Evolutionary conservation across 2,888 invertebrate species (phyloP).

Genomic region (Synergus laeviventris): DNA sequence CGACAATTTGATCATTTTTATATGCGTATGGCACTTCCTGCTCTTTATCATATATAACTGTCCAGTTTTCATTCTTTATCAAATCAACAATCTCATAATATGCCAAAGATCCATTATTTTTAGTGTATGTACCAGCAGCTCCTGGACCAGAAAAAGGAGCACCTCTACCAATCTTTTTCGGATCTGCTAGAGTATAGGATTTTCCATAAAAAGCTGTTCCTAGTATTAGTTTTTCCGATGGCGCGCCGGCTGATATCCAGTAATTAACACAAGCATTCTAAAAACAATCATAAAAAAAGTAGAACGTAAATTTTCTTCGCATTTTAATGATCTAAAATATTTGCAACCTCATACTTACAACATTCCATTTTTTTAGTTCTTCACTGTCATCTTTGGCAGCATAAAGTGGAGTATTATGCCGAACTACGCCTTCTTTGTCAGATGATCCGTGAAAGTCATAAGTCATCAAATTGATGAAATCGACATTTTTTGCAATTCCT

Average conservation of each 20-base stretch:
- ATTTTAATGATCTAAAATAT: too few relatives aligned
- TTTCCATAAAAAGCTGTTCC: constrained; percentile 86
- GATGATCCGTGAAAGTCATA: too few relatives aligned
- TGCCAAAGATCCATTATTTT: constrained; percentile 82
- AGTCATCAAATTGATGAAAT: too few relatives aligned
- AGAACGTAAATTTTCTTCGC: too few relatives aligned
- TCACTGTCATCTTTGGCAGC: too few relatives aligned
- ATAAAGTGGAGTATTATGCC: too few relatives aligned
- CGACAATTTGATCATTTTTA: constrained; percentile 65
- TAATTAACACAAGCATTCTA: constrained; percentile 67
- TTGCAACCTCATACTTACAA: too few relatives aligned
- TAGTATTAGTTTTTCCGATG: constrained; percentile 81
- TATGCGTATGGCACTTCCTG: constrained; percentile 76
- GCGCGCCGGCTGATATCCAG: constrained; percentile 79
- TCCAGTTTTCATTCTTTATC: constrained; percentile 61
- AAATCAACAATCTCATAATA: constrained; percentile 81
- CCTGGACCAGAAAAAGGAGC: constrained; percentile 80
- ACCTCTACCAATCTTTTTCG: constrained; percentile 76
- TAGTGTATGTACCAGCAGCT: constrained; percentile 81
- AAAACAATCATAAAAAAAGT: too few relatives aligned
- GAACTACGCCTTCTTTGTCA: too few relatives aligned
- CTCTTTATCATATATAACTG: constrained; percentile 67
- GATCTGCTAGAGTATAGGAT: constrained; percentile 79
- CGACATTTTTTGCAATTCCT: too few relatives aligned
- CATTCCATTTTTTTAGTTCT: too few relatives aligned